These are phyloP conservation scores for Peromyscus maniculatus DNA, from an alignment of 2,113 vertebrate species.

Conservation along the genomic window DNA sequence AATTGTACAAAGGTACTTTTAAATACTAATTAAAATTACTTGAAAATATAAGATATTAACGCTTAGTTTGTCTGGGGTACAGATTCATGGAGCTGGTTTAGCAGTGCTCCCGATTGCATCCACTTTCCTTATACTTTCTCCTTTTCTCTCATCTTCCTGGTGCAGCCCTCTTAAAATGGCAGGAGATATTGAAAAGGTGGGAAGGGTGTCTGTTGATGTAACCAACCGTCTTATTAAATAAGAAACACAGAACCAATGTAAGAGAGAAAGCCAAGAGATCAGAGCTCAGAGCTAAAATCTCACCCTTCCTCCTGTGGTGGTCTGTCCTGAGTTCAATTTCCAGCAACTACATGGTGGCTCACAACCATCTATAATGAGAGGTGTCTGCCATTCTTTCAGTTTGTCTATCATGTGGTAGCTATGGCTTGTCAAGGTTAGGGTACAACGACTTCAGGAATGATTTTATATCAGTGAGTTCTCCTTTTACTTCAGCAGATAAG, in stretches of 20 bases:
- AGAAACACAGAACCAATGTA: too few species aligned
- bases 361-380: too few species aligned
- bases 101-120: not conserved
- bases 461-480: not conserved
- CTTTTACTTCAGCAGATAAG: not conserved
- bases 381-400: not conserved
- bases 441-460: not conserved
- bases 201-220: not conserved
- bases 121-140: not conserved
- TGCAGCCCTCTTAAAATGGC: not conserved
- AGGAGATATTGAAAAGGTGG: not conserved
- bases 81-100: not conserved
- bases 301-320: too few species aligned
- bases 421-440: not conserved
- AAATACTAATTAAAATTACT: slow-evolving; percentile 25
- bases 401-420: not conserved
- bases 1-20: not conserved
- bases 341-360: too few species aligned
- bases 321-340: too few species aligned
- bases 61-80: not conserved
- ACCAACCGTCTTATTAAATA: too few species aligned
- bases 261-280: too few species aligned
- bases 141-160: not conserved
- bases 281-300: too few species aligned
- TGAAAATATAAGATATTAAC: not conserved